Evolutionary conservation across 1,140 invertebrate genomes (phyloP).

Genomic region (Drosophila ercepeae): DNA sequence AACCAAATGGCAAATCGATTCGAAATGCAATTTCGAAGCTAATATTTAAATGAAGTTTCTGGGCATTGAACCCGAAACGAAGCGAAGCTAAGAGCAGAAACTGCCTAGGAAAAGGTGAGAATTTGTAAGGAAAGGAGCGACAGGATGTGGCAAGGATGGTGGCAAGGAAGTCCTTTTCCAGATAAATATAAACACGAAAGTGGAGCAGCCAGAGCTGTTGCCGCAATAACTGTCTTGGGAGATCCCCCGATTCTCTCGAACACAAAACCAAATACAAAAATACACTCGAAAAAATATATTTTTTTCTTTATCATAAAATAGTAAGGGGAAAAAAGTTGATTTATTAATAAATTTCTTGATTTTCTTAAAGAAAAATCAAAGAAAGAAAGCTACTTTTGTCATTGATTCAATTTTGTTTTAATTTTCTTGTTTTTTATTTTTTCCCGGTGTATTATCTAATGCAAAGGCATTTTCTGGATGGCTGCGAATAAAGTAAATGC

Average conservation of each 20-base stretch:
- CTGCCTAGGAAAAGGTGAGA: constrained; percentile 58
- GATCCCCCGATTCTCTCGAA: constrained; percentile 17
- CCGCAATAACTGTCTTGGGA: constrained; percentile 62
- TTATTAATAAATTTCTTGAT: too few relatives aligned
- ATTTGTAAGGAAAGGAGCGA: constrained; percentile 46
- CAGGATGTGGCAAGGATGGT: constrained; percentile 31
- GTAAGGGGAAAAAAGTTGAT: too few relatives aligned
- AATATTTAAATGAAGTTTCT: constrained; percentile 67
- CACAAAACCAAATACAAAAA: background rate
- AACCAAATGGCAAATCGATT: constrained; percentile 66
- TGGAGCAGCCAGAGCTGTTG: constrained; percentile 31
- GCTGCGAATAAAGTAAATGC: constrained; percentile 36
- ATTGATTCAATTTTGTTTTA: too few relatives aligned
- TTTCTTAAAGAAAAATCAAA: background rate
- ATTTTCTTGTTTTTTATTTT: too few relatives aligned
- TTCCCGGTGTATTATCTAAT: constrained; percentile 2
- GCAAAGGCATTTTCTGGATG: constrained; percentile 41
- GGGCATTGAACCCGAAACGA: constrained; percentile 62
- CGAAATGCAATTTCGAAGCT: constrained; percentile 51
- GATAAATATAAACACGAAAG: constrained; percentile 55
- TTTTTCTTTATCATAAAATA: too few relatives aligned
- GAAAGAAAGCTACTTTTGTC: too few relatives aligned
- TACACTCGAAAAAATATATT: constrained; percentile 1
- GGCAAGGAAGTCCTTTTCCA: constrained; percentile 39
- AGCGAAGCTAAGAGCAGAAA: background rate